Percentiles rank a stretch among this genome's conserved stretches.
Conservation (phyloP, 2,888 invertebrate species). For the Syritta pipiens region DNA sequence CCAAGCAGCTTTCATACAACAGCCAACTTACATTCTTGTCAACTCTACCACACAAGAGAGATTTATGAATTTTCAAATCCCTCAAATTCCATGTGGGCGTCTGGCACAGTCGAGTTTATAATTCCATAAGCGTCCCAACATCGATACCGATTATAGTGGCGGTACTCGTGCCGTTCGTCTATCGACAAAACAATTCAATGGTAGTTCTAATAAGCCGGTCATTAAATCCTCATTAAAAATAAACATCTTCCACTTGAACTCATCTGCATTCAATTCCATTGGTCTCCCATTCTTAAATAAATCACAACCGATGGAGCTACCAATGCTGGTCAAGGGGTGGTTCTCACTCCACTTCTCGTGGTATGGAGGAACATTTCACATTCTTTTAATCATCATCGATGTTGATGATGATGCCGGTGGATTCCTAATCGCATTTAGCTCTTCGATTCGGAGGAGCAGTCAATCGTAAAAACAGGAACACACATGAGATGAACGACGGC, state of each 20-base stretch:
- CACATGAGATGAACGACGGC: constrained; percentile 40
- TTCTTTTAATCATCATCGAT: constrained; percentile 62
- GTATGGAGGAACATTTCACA: constrained; percentile 40
- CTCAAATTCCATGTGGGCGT: constrained; percentile 13
- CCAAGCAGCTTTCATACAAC: no score
- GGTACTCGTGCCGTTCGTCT: not conserved
- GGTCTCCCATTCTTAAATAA: constrained; percentile 48
- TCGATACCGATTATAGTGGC: no score
- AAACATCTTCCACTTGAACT: constrained; percentile 45
- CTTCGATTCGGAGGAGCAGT: constrained; percentile 62
- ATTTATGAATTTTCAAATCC: constrained; percentile 38
- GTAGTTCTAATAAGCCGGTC: constrained; percentile 62
- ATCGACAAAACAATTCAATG: constrained; percentile 55
- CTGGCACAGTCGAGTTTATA: constrained; percentile 39
- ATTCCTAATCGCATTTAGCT: constrained; percentile 67
- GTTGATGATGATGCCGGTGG: constrained; percentile 55
- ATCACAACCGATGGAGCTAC: constrained; percentile 22
- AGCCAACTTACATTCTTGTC: no score
- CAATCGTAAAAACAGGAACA: constrained; percentile 59
- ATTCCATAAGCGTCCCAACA: constrained; percentile 13
- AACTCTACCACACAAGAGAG: constrained; percentile 1
- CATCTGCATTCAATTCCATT: constrained; percentile 6
- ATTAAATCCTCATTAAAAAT: constrained; percentile 69
- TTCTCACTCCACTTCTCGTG: constrained; percentile 11
- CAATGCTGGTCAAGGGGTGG: not conserved